Conservation (phyloP, 2,888 invertebrate species). For the Malthinus seriepunctatus region DNA sequence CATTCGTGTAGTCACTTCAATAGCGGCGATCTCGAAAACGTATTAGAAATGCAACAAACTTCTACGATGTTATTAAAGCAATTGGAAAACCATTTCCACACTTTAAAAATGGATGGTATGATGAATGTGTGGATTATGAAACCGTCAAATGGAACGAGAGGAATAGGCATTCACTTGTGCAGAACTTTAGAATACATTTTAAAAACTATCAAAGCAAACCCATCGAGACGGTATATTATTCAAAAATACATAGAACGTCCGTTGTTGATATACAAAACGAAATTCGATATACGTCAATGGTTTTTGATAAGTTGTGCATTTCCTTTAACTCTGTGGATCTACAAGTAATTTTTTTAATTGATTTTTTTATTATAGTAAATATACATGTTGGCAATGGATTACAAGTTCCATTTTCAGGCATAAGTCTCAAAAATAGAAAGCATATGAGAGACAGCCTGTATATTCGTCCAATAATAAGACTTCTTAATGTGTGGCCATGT, state of each 20-base stretch:
- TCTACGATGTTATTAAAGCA: conserved; percentile 63
- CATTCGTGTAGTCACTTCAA: conserved; percentile 61
- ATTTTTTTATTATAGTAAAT: too few species aligned
- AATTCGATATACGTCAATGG: conserved; percentile 92
- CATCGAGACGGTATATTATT: conserved; percentile 71
- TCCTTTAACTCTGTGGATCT: conserved; percentile 84
- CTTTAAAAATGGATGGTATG: conserved; percentile 73
- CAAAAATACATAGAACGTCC: conserved; percentile 89
- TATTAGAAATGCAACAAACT: conserved; percentile 48
- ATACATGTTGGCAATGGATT: too few species aligned
- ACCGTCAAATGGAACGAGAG: conserved; percentile 80
- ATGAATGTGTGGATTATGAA: conserved; percentile 91
- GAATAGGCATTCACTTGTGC: conserved; percentile 81
- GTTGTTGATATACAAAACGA: conserved; percentile 78
- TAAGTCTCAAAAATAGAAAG: too few species aligned
- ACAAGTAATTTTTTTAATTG: conserved; percentile 58
- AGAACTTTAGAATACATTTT: conserved; percentile 74
- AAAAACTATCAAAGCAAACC: conserved; percentile 61
- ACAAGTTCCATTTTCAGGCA: too few species aligned
- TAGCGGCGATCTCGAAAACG: conserved; percentile 40
- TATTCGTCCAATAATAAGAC: too few species aligned
- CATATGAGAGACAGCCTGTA: too few species aligned
- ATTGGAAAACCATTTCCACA: conserved; percentile 63
- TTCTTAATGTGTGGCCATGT: too few species aligned
- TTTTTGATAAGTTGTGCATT: conserved; percentile 79